Conservation (phyloP, 2,888 invertebrate genomes). For the Melolontha melolontha region DNA sequence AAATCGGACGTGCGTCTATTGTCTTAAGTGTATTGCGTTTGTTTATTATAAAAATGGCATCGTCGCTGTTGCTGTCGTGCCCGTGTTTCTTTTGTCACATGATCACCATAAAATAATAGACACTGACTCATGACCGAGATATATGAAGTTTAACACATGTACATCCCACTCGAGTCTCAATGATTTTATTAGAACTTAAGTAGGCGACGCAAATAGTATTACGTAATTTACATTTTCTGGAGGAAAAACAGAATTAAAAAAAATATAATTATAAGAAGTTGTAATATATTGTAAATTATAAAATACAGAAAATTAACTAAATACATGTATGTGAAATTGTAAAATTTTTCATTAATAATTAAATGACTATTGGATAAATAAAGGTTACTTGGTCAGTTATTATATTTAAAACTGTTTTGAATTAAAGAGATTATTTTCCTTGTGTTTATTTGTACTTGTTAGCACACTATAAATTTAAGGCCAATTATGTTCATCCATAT, state of each 20-base stretch:
- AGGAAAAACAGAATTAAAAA: slow-evolving; percentile 42
- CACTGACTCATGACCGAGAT: slow-evolving; percentile 51
- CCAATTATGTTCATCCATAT: too few species aligned
- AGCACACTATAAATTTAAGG: too few species aligned
- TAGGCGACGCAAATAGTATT: slow-evolving; percentile 41
- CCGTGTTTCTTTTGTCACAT: slow-evolving; percentile 29
- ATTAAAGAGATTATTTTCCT: too few species aligned
- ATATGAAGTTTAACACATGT: slow-evolving; percentile 48
- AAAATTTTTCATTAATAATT: too few species aligned
- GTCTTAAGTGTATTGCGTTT: slow-evolving; percentile 30
- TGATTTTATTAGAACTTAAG: slow-evolving; percentile 43
- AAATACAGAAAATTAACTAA: too few species aligned
- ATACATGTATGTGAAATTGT: too few species aligned
- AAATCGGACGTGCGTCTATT: slow-evolving; percentile 27
- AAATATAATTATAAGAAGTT: slow-evolving; percentile 41
- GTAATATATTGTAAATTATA: too few species aligned
- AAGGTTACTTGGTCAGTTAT: too few species aligned
- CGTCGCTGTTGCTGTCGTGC: slow-evolving; percentile 16
- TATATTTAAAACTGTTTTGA: too few species aligned
- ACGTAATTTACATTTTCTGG: slow-evolving; percentile 42
- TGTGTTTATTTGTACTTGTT: too few species aligned
- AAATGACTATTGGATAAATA: too few species aligned
- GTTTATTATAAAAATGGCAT: slow-evolving; percentile 29
- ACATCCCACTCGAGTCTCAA: slow-evolving; percentile 49
- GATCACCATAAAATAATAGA: slow-evolving; percentile 48